These are phyloP conservation scores for Cyclophora punctaria DNA, from an alignment of 2,888 invertebrate species.

Conservation along the genomic window DNA sequence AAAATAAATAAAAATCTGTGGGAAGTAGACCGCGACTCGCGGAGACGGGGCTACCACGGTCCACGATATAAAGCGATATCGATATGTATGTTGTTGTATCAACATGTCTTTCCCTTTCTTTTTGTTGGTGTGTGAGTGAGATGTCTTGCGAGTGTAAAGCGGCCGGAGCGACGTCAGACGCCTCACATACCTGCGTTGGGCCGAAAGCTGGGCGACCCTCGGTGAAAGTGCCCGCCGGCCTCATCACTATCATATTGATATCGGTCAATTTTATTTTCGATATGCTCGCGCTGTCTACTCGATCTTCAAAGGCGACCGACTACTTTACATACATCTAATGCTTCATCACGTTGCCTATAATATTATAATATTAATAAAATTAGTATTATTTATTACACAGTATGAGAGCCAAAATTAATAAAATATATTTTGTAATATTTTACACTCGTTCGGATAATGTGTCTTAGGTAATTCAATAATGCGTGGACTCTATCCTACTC, in stretches of 20 bases:
- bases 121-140: constrained; percentile 43
- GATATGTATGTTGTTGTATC: constrained; percentile 16
- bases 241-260: constrained; percentile 30
- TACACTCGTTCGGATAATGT: no score
- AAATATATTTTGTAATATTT: no score
- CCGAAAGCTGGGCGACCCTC: constrained; percentile 57
- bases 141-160: constrained; percentile 25
- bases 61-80: constrained; percentile 21
- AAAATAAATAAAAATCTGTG: constrained; percentile 45
- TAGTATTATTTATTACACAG: no score
- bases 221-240: constrained; percentile 65
- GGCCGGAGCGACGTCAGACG: constrained; percentile 29
- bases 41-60: constrained; percentile 29
- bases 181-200: constrained; percentile 40
- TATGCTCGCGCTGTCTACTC: constrained; percentile 8
- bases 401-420: no score
- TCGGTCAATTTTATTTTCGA: constrained; percentile 17
- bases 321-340: no score
- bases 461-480: no score
- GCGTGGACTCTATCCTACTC: no score
- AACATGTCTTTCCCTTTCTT: constrained; percentile 42
- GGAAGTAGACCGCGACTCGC: constrained; percentile 57
- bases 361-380: no score
- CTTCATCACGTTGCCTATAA: no score
- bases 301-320: constrained; percentile 3